Conservation (phyloP, 2,113 vertebrate species). For the Emberiza fucata region DNA sequence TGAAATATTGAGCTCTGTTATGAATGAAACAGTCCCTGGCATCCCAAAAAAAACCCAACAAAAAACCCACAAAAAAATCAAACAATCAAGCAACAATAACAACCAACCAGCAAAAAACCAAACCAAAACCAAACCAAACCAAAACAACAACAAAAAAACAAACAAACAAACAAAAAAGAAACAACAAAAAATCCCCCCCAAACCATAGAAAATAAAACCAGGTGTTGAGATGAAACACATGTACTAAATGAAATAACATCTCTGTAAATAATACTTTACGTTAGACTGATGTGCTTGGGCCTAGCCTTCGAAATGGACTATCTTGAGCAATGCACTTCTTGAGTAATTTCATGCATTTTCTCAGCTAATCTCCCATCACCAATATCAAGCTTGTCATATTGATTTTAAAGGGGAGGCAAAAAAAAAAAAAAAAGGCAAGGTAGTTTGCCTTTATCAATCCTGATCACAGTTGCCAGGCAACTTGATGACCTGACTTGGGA, state of each 20-base stretch:
- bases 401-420: constrained; percentile 74
- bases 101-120: background rate
- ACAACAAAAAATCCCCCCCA: background rate
- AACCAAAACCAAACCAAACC: no score
- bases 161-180: no score
- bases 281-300: background rate
- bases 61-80: background rate
- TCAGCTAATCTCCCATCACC: constrained; percentile 82
- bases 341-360: constrained; percentile 71
- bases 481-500: constrained; percentile 73
- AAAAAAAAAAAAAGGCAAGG: constrained; percentile 64
- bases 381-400: constrained; percentile 81
- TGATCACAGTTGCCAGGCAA: constrained; percentile 80
- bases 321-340: constrained; percentile 67
- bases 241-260: background rate
- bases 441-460: constrained; percentile 83
- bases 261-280: constrained; percentile 39
- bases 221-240: background rate
- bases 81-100: background rate
- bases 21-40: background rate
- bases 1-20: background rate
- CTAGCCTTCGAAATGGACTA: background rate
- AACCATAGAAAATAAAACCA: background rate
- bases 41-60: rapidly evolving
- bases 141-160: no score